These are phyloP conservation scores for Pachymerium ferrugineum DNA, from an alignment of 2,888 invertebrate genomes.

Conservation along the genomic window DNA sequence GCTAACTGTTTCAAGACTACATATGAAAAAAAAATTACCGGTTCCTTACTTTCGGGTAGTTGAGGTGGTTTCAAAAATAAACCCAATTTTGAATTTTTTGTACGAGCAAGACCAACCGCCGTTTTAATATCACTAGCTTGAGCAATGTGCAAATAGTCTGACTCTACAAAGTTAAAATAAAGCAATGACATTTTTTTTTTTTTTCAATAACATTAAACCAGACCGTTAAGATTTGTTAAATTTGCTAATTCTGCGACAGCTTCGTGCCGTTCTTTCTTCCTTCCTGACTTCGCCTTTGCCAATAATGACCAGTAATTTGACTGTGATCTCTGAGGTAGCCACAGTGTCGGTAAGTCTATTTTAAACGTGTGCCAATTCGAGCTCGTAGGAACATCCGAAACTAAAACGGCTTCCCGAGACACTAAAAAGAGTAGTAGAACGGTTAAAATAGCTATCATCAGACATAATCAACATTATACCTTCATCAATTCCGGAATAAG, in stretches of 20 bases:
- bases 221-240: neutral
- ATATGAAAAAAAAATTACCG: constrained; percentile 23
- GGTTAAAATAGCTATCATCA: neutral
- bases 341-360: neutral
- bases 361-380: constrained; percentile 4
- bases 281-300: neutral
- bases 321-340: neutral
- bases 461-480: neutral
- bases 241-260: neutral
- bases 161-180: constrained; percentile 46
- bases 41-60: constrained; percentile 32
- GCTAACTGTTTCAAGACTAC: neutral
- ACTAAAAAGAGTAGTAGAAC: neutral
- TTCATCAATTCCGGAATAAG: neutral
- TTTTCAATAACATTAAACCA: neutral
- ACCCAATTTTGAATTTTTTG: constrained; percentile 61
- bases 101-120: constrained; percentile 70
- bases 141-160: constrained; percentile 65
- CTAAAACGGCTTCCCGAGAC: neutral
- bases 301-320: neutral
- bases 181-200: neutral
- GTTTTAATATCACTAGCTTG: constrained; percentile 71
- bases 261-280: neutral
- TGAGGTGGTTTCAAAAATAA: constrained; percentile 65
- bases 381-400: neutral